Base-by-base conservation (phyloP, 2,888 invertebrate species). In the Eugnorisma glareosa region DNA sequence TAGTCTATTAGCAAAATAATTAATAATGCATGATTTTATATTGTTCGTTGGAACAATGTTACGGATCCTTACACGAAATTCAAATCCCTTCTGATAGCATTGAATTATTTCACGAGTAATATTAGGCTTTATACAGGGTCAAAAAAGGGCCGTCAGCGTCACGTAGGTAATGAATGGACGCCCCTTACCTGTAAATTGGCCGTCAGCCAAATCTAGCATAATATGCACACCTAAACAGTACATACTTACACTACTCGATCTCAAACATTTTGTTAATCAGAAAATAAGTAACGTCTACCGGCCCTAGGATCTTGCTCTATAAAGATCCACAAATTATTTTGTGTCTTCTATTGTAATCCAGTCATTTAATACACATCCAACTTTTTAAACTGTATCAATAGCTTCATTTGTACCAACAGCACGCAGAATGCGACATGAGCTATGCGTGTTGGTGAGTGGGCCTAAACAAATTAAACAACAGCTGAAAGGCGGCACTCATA, bases 1-100 rank as follows among this genome's bases (percentile, higher is more conserved):
- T 57, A 40, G 18, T 64, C 28, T 74, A 66, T 74, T 48, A 73
- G 40, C 35, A 57, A 43, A 54, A 43, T 66, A 35, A 66, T 79
- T 66, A 79, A 81, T 66, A 81, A 79, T 81, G 59, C 66, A 75
- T 40, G 75, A 57, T 57, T 78, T 82, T 43, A 66, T 75, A 78
- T 78, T 78, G 76, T 82, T 48, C 40, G 15, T 82, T 35, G 40
- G 35, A 57, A 78, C 64, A 66, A 78, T 82, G 82, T 48, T 48
- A 48, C 24, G 28, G 11, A 57, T 48, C 61, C 24, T 61, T 45
- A 63, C 37, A 40, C 75, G 64, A 57, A 48, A 57, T 57, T 64
- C 31, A 75, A 74, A 64, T 45, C 31, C 21, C 45, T 64, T 45
- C 31, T 81, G 77, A 73, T 71, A 31, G 63, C 51, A 81, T 63